These are phyloP conservation scores for Thereuonema tuberculata DNA, from an alignment of 1,140 invertebrate species.

Conservation along the genomic window DNA sequence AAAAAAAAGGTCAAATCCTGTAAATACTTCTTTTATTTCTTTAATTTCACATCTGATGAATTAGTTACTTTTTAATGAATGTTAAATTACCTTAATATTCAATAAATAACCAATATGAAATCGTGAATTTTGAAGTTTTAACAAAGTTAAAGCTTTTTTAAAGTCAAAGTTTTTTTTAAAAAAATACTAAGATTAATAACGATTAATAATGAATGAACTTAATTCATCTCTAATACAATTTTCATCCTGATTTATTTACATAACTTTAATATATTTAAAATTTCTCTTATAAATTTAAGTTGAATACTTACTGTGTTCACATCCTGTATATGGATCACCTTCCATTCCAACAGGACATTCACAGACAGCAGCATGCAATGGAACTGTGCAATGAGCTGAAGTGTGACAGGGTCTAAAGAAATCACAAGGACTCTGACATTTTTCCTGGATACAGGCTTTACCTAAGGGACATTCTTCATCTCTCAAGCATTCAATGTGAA, in stretches of 20 bases:
- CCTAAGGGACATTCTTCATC: slow-evolving; percentile 27
- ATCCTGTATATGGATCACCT: slow-evolving; percentile 66
- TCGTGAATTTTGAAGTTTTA: too few species aligned
- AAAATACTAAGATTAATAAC: too few species aligned
- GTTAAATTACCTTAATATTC: too few species aligned
- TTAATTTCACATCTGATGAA: too few species aligned
- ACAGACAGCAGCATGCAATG: slow-evolving; percentile 61
- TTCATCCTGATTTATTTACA: too few species aligned
- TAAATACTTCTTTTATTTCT: not conserved
- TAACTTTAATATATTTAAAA: too few species aligned
- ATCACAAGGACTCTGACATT: slow-evolving; percentile 24
- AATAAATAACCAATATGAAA: too few species aligned
- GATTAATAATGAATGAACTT: too few species aligned
- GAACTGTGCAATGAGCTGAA: slow-evolving; percentile 54
- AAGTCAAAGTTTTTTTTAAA: too few species aligned
- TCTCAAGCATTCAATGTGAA: slow-evolving; percentile 22
- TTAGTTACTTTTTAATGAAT: too few species aligned
- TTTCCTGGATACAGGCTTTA: slow-evolving; percentile 23
- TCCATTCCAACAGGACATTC: slow-evolving; percentile 52
- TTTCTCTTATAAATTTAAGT: not conserved
- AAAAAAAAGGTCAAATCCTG: not conserved
- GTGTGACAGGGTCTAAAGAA: slow-evolving; percentile 43
- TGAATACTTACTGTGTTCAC: slow-evolving; percentile 26
- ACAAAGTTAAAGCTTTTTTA: too few species aligned
- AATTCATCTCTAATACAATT: too few species aligned